phyloP scores from a whole-genome alignment of 2,888 invertebrate genomes.

The Sinodicranocentrus sp. region DNA sequence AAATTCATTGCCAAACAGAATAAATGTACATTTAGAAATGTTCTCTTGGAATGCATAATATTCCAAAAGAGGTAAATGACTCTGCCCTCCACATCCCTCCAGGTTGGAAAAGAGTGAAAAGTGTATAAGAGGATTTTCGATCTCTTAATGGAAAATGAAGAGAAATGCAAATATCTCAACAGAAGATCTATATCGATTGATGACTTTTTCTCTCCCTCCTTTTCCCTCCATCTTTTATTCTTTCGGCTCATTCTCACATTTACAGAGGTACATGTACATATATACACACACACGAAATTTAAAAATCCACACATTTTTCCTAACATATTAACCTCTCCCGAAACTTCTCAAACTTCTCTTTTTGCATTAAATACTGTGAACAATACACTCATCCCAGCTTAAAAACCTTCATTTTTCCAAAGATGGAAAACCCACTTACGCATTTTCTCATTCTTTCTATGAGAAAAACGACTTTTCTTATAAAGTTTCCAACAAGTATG shows the following conservation, averaged over 20 bases:
- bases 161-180: slow-evolving; percentile 76
- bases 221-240: neutral
- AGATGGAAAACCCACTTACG: neutral
- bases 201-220: slow-evolving; percentile 66
- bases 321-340: neutral
- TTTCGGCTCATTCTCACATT: neutral
- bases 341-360: slow-evolving; percentile 2
- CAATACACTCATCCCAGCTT: neutral
- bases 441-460: neutral
- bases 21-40: neutral
- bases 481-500: neutral
- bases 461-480: slow-evolving; percentile 1
- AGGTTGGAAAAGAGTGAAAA: slow-evolving; percentile 18
- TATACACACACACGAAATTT: neutral
- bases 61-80: neutral
- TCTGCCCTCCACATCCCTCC: neutral
- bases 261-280: too few relatives aligned
- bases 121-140: slow-evolving; percentile 75
- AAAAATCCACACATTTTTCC: neutral
- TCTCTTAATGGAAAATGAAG: slow-evolving; percentile 76
- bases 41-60: neutral
- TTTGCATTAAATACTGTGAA: slow-evolving; percentile 23
- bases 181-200: slow-evolving; percentile 76
- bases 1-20: slow-evolving; percentile 5
- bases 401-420: slow-evolving; percentile 11